phyloP scores from a whole-genome alignment of 92 coral and sea anemone genomes.

The Epizoanthus rinbou region DNA sequence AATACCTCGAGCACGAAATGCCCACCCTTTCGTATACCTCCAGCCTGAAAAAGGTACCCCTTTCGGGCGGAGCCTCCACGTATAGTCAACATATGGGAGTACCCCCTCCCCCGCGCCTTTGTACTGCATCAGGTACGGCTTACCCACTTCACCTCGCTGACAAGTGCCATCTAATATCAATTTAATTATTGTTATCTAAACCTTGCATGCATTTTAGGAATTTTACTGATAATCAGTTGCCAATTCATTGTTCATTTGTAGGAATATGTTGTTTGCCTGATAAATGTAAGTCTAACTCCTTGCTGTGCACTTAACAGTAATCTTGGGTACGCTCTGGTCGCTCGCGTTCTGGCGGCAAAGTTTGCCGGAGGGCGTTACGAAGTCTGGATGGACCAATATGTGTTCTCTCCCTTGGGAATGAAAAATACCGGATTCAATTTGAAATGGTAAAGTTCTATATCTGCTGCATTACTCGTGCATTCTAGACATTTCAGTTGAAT shows the following conservation, averaged over 20 bases:
- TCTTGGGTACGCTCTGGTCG: conserved; percentile 86
- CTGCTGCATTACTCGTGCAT: background rate
- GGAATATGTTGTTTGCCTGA: background rate
- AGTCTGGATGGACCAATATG: conserved; percentile 75
- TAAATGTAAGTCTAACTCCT: background rate
- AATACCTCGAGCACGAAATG: no score
- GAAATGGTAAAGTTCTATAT: conserved; percentile 56
- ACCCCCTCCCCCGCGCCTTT: no score
- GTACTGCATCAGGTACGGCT: no score
- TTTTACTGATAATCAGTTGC: background rate
- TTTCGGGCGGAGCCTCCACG: no score
- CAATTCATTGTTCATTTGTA: background rate
- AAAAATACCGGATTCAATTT: conserved; percentile 76
- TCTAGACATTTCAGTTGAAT: background rate
- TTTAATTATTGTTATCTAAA: no score
- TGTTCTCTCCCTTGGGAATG: conserved; percentile 83
- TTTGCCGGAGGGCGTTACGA: conserved; percentile 76
- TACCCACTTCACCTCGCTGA: no score
- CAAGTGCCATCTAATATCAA: no score
- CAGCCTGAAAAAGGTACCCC: no score
- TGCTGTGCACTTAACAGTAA: conserved; percentile 59
- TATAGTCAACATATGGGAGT: no score
- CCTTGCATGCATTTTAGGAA: no score
- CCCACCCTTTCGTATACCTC: no score
- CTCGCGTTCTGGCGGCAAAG: conserved; percentile 76